Evolutionary conservation across 2,113 vertebrate genomes (phyloP).

Genomic region (Climacteris rufus): DNA sequence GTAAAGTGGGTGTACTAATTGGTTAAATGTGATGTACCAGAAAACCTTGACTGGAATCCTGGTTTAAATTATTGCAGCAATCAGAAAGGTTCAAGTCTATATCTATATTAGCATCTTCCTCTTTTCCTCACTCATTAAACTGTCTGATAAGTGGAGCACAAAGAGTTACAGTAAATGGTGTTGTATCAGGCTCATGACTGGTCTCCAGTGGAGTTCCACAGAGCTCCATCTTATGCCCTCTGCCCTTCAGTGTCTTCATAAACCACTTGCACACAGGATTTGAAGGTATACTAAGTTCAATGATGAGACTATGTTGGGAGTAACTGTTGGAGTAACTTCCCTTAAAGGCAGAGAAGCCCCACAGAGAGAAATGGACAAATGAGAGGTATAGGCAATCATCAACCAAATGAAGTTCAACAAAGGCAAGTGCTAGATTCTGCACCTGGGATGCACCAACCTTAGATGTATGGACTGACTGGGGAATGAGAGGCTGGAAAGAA

Average conservation of each 20-base stretch:
- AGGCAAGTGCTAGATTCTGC: not conserved
- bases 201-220: not conserved
- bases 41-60: not conserved
- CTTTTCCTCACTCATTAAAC: not conserved
- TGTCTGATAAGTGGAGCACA: not conserved
- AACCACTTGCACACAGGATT: not conserved
- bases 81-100: not conserved
- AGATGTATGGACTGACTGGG: not conserved
- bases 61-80: not conserved
- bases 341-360: not conserved
- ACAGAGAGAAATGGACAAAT: not conserved
- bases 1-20: not conserved
- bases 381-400: accelerated
- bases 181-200: not conserved
- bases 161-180: not conserved
- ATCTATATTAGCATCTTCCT: not conserved
- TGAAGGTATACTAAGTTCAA: not conserved
- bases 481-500: not conserved
- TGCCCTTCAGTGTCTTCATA: not conserved
- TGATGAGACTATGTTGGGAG: not conserved
- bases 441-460: not conserved
- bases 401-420: not conserved
- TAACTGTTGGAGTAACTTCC: not conserved
- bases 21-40: not conserved
- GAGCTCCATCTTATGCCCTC: accelerated